Evolutionary conservation across 92 coral and sea anemone species (phyloP).

Genomic region (Epizoanthus ramosus): DNA sequence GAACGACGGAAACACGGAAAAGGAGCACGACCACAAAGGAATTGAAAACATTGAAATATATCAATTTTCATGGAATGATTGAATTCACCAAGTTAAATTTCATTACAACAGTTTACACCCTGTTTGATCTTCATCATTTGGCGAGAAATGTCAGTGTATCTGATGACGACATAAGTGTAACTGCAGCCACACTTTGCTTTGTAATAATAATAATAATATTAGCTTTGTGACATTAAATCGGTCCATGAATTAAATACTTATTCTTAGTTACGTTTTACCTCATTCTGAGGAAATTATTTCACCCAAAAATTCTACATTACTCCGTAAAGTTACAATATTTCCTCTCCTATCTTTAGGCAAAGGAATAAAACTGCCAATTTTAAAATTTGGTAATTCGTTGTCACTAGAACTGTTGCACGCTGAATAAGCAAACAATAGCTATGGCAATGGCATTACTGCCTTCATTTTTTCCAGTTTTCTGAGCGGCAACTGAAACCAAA

Average conservation of each 20-base stretch:
- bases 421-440: constrained; percentile 12
- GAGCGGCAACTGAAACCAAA: constrained; percentile 23
- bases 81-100: neutral
- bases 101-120: neutral
- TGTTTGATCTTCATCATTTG: neutral
- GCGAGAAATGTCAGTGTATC: constrained; percentile 1
- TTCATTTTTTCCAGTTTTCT: constrained; percentile 19
- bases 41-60: neutral
- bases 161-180: too few species aligned
- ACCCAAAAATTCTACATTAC: constrained; percentile 32
- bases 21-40: neutral
- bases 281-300: constrained; percentile 30
- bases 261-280: constrained; percentile 18
- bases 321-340: neutral
- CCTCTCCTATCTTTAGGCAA: constrained; percentile 7
- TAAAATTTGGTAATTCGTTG: constrained; percentile 5
- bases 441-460: neutral
- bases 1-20: neutral
- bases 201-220: too few species aligned
- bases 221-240: constrained; percentile 23
- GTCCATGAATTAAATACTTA: constrained; percentile 31
- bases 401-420: neutral
- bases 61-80: neutral
- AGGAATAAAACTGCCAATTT: neutral
- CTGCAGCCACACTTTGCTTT: too few species aligned